Percentiles rank a stretch among this genome's conserved stretches.
These are phyloP conservation scores for Prenolepis imparis DNA, from an alignment of 2,888 invertebrate species.

Conservation along the genomic window DNA sequence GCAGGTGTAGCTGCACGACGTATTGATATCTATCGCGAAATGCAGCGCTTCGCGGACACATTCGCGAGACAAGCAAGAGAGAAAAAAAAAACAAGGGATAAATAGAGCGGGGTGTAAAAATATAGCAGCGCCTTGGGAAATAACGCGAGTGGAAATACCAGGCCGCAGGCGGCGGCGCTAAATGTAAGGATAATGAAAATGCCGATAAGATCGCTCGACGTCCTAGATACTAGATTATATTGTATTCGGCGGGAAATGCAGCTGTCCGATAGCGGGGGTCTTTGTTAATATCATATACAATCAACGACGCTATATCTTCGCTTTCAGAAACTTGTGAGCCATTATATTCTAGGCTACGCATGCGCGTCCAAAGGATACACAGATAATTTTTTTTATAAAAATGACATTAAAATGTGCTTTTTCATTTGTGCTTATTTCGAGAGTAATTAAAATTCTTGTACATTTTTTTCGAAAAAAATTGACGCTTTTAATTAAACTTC, in stretches of 20 bases:
- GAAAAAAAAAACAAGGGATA: neutral
- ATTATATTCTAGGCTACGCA: neutral
- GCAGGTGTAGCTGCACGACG: conserved; percentile 10
- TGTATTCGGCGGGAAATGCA: conserved; percentile 14
- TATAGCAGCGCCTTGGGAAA: conserved; percentile 50
- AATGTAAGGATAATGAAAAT: conserved; percentile 52
- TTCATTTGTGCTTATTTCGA: neutral
- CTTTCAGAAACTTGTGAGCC: neutral
- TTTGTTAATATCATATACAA: conserved; percentile 40
- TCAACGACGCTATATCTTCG: neutral
- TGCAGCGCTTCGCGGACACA: neutral
- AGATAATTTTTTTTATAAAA: neutral
- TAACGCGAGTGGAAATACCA: conserved; percentile 45
- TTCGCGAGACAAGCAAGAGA: neutral
- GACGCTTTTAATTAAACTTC: neutral
- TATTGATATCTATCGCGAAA: conserved; percentile 7
- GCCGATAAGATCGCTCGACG: conserved; percentile 40
- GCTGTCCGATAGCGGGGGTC: neutral
- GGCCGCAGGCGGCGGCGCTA: conserved; percentile 22
- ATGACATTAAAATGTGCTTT: too few relatives aligned
- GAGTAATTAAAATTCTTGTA: neutral
- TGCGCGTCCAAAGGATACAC: neutral
- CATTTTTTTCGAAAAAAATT: neutral
- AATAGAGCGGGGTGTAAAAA: conserved; percentile 3
- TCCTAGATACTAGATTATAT: conserved; percentile 24